Evolutionary conservation across 1,140 invertebrate genomes (phyloP).

Genomic region (Cardiocondyla obscurior): DNA sequence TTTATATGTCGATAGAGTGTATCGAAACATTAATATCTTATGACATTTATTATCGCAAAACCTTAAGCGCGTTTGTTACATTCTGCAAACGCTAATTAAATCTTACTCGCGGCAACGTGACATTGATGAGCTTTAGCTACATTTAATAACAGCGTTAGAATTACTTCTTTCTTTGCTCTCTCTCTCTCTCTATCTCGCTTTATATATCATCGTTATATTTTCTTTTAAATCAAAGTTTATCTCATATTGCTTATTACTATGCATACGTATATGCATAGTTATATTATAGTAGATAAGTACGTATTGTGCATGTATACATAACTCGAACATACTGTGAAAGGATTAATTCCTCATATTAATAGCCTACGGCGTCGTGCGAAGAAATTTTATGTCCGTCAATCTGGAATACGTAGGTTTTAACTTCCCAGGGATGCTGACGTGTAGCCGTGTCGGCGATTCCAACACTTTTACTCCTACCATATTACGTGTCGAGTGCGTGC

Average conservation of each 20-base stretch:
- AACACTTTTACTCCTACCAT: not conserved
- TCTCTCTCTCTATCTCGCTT: no score
- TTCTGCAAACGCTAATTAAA: not conserved
- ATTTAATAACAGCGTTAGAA: not conserved
- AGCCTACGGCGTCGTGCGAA: not conserved
- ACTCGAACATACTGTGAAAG: not conserved
- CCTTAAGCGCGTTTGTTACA: not conserved
- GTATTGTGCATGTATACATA: not conserved
- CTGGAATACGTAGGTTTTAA: slow-evolving; percentile 5
- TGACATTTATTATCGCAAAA: not conserved
- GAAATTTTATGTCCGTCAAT: not conserved
- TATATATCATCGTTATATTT: no score
- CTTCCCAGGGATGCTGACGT: slow-evolving; percentile 2
- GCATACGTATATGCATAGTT: no score
- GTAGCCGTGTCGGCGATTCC: slow-evolving; percentile 10
- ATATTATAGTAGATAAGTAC: not conserved
- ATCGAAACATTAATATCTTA: not conserved
- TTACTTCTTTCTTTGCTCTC: not conserved
- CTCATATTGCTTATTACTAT: no score
- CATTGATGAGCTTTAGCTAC: not conserved
- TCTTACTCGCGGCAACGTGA: not conserved
- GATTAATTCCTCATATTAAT: not conserved
- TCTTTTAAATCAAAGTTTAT: not conserved
- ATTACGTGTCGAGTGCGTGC: slow-evolving; percentile 3
- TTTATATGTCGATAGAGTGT: not conserved